These are phyloP conservation scores for Euura saliciscinereae DNA, from an alignment of 1,140 invertebrate species.

Conservation along the genomic window DNA sequence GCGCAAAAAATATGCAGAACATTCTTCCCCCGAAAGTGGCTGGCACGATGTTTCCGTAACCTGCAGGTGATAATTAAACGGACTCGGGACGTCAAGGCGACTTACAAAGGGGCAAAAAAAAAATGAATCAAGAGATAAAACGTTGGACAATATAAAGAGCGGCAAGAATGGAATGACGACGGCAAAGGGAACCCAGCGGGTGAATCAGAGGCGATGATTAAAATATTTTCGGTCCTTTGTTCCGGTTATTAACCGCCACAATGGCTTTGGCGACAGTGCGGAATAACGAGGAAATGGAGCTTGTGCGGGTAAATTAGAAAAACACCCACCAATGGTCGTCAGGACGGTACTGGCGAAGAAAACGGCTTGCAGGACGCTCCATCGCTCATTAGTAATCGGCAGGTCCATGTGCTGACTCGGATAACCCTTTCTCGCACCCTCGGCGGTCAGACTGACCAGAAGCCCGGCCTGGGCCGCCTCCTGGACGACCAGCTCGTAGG, in stretches of 20 bases:
- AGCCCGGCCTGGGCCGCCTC: slow-evolving; percentile 69
- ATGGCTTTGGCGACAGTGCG: not conserved
- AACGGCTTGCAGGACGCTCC: slow-evolving; percentile 79
- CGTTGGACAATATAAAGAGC: not conserved
- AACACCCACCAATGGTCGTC: slow-evolving; percentile 78
- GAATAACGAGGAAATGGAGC: not conserved
- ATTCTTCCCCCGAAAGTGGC: slow-evolving; percentile 82
- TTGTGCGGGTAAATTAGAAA: not conserved
- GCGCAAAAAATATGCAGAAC: slow-evolving; percentile 92
- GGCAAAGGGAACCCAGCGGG: not conserved
- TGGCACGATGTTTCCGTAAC: slow-evolving; percentile 95
- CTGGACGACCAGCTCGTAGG: slow-evolving; percentile 60
- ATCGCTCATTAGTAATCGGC: slow-evolving; percentile 65
- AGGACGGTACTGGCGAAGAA: slow-evolving; percentile 86
- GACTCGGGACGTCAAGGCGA: too few relatives aligned
- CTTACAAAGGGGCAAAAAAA: too few relatives aligned
- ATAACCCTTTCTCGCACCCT: slow-evolving; percentile 38
- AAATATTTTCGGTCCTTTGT: not conserved
- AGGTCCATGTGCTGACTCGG: slow-evolving; percentile 29
- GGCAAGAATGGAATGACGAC: not conserved
- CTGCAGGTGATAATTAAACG: slow-evolving; percentile 59
- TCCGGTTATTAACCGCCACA: not conserved
- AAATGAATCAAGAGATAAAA: too few relatives aligned
- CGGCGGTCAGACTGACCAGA: slow-evolving; percentile 57
- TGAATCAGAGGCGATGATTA: not conserved